Conservation (phyloP, 2,113 vertebrate species). For the Strigops habroptila region DNA sequence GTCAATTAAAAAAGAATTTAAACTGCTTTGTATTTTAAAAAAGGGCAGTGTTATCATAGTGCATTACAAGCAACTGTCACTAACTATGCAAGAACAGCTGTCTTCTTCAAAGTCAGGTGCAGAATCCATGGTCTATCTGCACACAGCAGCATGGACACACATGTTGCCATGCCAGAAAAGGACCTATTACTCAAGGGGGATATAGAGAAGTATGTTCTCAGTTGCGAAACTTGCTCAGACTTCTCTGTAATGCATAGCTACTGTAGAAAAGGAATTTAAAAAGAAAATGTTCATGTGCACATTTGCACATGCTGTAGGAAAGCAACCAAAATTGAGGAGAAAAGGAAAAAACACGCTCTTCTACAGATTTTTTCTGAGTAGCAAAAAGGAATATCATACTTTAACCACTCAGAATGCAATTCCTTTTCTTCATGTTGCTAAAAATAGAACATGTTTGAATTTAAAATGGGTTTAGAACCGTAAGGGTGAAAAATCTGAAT, state of each 20-base stretch:
- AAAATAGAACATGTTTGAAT: neutral
- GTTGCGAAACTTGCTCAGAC: neutral
- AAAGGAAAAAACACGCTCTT: neutral
- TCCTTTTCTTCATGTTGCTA: neutral
- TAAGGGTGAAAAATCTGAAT: neutral
- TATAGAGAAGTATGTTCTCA: neutral
- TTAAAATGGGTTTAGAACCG: neutral
- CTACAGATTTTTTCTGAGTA: neutral
- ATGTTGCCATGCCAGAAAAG: neutral
- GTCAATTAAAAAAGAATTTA: neutral
- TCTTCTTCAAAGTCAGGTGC: neutral
- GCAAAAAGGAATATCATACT: neutral
- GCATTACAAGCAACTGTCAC: neutral
- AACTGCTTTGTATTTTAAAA: neutral
- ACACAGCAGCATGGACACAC: neutral
- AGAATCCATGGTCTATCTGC: neutral
- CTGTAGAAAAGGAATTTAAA: neutral
- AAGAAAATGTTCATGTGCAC: neutral
- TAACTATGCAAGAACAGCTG: neutral
- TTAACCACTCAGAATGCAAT: neutral
- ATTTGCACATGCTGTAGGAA: neutral
- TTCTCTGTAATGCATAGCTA: neutral
- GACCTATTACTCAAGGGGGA: neutral
- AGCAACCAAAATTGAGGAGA: neutral
- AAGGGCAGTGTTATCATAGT: neutral